Conservation (phyloP, 2,113 vertebrate genomes). For the Colistium nudipinnis region DNA sequence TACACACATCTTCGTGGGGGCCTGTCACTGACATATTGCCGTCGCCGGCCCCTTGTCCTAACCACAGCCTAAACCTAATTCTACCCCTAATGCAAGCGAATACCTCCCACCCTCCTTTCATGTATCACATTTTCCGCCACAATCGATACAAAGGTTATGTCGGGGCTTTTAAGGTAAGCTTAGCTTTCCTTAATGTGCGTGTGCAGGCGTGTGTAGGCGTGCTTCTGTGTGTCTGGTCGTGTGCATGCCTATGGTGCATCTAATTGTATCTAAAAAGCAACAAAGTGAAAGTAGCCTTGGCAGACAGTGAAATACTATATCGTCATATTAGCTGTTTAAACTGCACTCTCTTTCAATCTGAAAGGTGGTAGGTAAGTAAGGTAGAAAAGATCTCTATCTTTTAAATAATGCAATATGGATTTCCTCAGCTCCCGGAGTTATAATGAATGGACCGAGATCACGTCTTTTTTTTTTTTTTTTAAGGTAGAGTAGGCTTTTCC, state of each 20-base stretch:
- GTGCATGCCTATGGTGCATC: too few relatives aligned
- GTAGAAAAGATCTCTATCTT: neutral
- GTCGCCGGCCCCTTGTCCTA: neutral
- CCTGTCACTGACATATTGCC: neutral
- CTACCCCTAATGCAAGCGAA: neutral
- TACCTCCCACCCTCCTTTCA: neutral
- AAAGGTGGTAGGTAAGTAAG: neutral
- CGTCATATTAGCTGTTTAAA: neutral
- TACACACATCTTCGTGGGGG: neutral
- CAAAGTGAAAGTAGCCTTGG: too few relatives aligned
- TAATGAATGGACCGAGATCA: neutral
- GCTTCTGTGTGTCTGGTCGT: neutral
- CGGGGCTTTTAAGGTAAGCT: conserved; percentile 59
- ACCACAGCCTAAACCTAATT: neutral
- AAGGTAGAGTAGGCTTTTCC: conserved; percentile 31
- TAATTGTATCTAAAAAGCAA: too few relatives aligned
- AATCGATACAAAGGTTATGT: conserved; percentile 58
- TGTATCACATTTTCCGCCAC: conserved; percentile 1
- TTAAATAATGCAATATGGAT: neutral
- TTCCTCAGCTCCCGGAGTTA: neutral
- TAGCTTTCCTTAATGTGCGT: conserved; percentile 22
- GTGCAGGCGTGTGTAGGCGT: neutral
- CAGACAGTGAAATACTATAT: neutral
- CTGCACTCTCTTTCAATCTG: neutral
- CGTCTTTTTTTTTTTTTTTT: conserved; percentile 20